These are phyloP conservation scores for Opisthograptis luteolata DNA, from an alignment of 2,888 invertebrate species.

Conservation along the genomic window DNA sequence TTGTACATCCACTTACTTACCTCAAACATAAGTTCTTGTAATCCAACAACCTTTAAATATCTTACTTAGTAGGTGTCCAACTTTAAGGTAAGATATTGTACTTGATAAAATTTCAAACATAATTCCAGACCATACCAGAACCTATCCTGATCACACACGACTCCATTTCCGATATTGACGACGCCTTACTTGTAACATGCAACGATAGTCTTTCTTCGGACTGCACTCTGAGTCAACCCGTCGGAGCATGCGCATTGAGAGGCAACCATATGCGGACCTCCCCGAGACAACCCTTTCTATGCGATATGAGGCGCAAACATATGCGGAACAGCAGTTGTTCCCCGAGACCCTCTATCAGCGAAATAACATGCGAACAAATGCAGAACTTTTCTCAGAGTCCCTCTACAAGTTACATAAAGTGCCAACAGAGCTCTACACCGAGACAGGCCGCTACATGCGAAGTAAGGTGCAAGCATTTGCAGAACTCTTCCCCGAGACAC, in stretches of 20 bases:
- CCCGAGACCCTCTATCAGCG: no score
- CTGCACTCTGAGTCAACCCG: neutral
- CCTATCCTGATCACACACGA: neutral
- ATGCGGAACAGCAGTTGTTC: no score
- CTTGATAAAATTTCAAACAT: no score
- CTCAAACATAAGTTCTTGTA: no score
- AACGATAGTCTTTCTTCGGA: neutral
- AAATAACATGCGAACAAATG: no score
- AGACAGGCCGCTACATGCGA: neutral
- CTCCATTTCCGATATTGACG: neutral
- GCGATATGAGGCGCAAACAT: neutral
- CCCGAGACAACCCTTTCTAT: neutral
- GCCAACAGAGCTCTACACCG: no score
- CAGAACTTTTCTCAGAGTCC: no score
- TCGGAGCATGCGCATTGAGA: neutral
- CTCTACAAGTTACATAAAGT: no score
- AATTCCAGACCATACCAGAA: neutral
- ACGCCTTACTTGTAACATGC: neutral
- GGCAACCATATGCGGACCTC: neutral
- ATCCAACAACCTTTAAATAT: no score
- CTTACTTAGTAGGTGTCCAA: no score
- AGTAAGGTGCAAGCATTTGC: neutral
- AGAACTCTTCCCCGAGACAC: neutral
- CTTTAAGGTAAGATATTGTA: no score
- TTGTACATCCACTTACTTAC: no score